These are phyloP conservation scores for Hipposideros armiger DNA, from an alignment of 2,113 vertebrate species.

Conservation along the genomic window DNA sequence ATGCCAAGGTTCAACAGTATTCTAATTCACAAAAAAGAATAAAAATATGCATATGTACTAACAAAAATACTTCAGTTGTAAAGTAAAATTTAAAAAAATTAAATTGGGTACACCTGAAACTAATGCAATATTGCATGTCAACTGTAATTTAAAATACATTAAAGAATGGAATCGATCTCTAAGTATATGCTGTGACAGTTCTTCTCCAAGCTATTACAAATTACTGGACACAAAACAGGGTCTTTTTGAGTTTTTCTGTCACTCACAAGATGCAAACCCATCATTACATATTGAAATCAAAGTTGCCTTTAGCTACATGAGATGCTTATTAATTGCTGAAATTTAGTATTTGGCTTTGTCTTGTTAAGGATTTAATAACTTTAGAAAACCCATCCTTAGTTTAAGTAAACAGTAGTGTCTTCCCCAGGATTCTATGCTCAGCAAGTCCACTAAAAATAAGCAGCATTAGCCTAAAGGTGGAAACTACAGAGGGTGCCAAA, in stretches of 20 bases:
- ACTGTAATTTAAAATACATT: neutral
- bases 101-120: neutral
- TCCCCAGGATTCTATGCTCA: neutral
- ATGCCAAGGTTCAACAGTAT: neutral
- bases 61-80: neutral
- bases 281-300: slow-evolving; percentile 32
- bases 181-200: neutral
- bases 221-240: neutral
- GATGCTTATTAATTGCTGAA: neutral
- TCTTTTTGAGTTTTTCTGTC: neutral
- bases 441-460: neutral
- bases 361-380: slow-evolving; percentile 9
- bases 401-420: neutral
- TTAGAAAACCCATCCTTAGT: neutral
- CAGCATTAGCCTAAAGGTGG: neutral
- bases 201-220: neutral
- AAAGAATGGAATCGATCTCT: neutral
- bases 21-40: slow-evolving; percentile 15
- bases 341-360: neutral
- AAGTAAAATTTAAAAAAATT: neutral
- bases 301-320: neutral
- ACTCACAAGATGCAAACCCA: neutral
- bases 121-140: neutral
- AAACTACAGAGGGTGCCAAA: neutral
- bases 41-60: neutral